Evolutionary conservation across 2,888 invertebrate genomes (phyloP).

Genomic region (Clitarchus hookeri): DNA sequence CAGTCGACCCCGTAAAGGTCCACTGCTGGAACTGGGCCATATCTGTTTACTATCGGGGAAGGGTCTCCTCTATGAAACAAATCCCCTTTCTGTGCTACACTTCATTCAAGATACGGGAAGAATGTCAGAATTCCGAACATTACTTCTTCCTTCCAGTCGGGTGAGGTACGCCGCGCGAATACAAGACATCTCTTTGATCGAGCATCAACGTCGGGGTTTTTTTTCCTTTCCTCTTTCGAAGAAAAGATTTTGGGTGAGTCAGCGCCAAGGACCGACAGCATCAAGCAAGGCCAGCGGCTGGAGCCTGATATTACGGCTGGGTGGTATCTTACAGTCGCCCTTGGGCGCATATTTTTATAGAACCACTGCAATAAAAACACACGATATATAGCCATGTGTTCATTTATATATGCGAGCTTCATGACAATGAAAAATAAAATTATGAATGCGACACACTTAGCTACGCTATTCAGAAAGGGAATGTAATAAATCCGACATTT

Average conservation of each 20-base stretch:
- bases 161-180: not conserved
- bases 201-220: not conserved
- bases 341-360: no score
- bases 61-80: not conserved
- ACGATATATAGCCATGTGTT: no score
- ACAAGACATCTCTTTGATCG: not conserved
- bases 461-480: no score
- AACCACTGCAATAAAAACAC: no score
- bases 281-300: not conserved
- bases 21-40: not conserved
- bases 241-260: not conserved
- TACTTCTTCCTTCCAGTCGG: not conserved
- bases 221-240: not conserved
- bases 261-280: not conserved
- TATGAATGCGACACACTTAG: no score
- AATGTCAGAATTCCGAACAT: not conserved
- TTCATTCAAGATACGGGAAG: not conserved
- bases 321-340: no score
- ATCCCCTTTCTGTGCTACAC: not conserved
- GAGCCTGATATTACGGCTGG: no score
- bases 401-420: no score
- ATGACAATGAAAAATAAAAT: no score
- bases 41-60: not conserved
- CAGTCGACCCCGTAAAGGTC: not conserved
- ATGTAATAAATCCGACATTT: no score